These are phyloP conservation scores for Sinocyclocheilus rhinocerous DNA, from an alignment of 2,113 vertebrate genomes.

Conservation along the genomic window DNA sequence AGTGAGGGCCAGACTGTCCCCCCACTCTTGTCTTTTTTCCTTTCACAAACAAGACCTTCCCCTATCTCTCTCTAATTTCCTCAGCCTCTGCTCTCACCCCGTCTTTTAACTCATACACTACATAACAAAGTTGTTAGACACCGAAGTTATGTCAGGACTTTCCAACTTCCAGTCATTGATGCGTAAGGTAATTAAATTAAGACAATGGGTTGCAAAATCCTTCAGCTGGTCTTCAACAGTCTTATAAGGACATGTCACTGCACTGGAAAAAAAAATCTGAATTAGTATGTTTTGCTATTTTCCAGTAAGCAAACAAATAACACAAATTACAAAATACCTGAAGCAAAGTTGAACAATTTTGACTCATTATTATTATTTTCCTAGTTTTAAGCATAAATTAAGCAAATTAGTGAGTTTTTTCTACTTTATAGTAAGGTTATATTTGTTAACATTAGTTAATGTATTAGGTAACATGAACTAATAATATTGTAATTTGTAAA, in stretches of 20 bases:
- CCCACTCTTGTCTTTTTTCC: neutral
- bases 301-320: too few species aligned
- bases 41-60: neutral
- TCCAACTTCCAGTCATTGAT: slow-evolving; percentile 6
- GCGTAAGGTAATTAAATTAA: neutral
- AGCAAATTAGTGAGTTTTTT: too few species aligned
- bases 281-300: neutral
- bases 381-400: too few species aligned
- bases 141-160: slow-evolving; percentile 13
- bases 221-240: neutral
- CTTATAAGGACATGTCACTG: slow-evolving; percentile 1
- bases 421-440: too few species aligned
- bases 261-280: neutral
- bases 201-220: neutral
- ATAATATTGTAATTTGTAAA: too few species aligned
- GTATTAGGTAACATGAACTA: too few species aligned
- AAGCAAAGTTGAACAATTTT: too few species aligned
- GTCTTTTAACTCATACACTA: neutral
- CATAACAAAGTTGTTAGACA: slow-evolving; percentile 17
- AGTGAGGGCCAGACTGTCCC: neutral
- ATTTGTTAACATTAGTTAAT: too few species aligned
- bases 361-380: too few species aligned
- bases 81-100: neutral
- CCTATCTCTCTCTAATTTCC: neutral
- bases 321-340: too few species aligned